Evolutionary conservation across 2,888 invertebrate genomes (phyloP).

Genomic region (Podotricha telesiphe): DNA sequence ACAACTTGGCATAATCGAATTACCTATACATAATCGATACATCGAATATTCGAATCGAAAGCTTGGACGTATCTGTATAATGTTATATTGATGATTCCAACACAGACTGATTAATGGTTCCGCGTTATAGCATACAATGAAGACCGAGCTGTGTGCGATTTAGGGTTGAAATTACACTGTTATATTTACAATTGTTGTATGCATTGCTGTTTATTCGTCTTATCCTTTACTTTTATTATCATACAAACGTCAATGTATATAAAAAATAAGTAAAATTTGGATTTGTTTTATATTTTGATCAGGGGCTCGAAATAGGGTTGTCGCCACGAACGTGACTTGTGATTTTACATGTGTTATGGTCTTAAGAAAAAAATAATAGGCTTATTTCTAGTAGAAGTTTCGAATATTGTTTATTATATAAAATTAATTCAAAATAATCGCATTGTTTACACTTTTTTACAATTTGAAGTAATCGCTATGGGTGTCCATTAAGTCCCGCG

Average conservation of each 20-base stretch:
- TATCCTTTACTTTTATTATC: not conserved
- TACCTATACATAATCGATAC: slow-evolving; percentile 78
- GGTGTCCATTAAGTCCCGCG: slow-evolving; percentile 64
- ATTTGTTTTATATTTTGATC: slow-evolving; percentile 45
- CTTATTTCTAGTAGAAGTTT: slow-evolving; percentile 12
- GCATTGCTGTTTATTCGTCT: slow-evolving; percentile 52
- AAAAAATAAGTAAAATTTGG: slow-evolving; percentile 20
- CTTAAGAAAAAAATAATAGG: slow-evolving; percentile 36
- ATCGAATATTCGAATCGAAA: slow-evolving; percentile 76
- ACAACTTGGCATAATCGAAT: slow-evolving; percentile 74
- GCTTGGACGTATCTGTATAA: slow-evolving; percentile 78
- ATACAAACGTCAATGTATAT: slow-evolving; percentile 11
- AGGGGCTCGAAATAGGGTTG: slow-evolving; percentile 69
- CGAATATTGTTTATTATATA: not conserved
- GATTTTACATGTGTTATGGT: slow-evolving; percentile 65
- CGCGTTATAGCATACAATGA: slow-evolving; percentile 74
- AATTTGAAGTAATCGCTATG: slow-evolving; percentile 52
- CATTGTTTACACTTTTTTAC: slow-evolving; percentile 57
- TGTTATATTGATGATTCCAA: slow-evolving; percentile 81
- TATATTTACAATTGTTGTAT: slow-evolving; percentile 33
- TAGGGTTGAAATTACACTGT: slow-evolving; percentile 49
- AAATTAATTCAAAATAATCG: slow-evolving; percentile 14
- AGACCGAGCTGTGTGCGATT: slow-evolving; percentile 59
- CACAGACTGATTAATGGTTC: slow-evolving; percentile 82
- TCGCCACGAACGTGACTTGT: slow-evolving; percentile 79